Percentiles rank a stretch among this genome's conserved stretches.
Conservation (phyloP, 2,797 vertebrate genomes). For the Arrhamphus sclerolepis region DNA sequence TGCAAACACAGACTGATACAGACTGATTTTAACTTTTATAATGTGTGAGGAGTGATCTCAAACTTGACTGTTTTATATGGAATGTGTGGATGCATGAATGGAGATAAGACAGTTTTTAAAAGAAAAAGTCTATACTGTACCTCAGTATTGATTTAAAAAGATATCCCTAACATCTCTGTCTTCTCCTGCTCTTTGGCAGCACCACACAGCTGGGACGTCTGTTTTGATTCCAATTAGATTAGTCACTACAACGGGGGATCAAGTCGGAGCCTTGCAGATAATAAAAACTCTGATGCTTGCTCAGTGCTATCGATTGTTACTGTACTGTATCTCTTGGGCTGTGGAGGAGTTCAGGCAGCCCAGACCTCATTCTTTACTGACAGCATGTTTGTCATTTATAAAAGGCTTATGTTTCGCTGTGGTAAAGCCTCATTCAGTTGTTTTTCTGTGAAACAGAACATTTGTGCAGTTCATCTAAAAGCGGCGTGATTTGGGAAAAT, state of each 20-base stretch:
- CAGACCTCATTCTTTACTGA: constrained; percentile 37
- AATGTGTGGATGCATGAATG: constrained; percentile 34
- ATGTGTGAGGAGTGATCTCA: constrained; percentile 7
- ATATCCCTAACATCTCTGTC: constrained; percentile 52
- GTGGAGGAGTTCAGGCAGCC: constrained; percentile 21
- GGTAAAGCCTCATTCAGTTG: constrained; percentile 19
- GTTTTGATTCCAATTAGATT: constrained; percentile 71
- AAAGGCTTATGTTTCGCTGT: constrained; percentile 33
- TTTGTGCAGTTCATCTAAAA: constrained; percentile 16
- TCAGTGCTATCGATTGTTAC: constrained; percentile 69
- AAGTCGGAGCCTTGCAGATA: constrained; percentile 53
- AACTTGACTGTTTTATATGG: constrained; percentile 20
- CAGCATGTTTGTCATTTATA: constrained; percentile 39
- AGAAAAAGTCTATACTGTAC: constrained; percentile 36
- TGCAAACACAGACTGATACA: constrained; percentile 3
- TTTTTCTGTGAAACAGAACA: constrained; percentile 7
- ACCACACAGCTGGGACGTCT: constrained; percentile 58
- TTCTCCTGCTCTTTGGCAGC: constrained; percentile 56
- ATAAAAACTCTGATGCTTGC: constrained; percentile 65
- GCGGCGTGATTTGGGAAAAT: neutral
- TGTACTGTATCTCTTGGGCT: constrained; percentile 39
- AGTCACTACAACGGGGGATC: constrained; percentile 50
- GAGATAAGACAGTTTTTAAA: constrained; percentile 36
- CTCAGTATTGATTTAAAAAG: constrained; percentile 64
- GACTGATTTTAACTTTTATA: constrained; percentile 13